Evolutionary conservation across 30 jellyfish, hydroid and myxozoan genomes (phyloP).

Genomic region (Hydractinia symbiolongicarpus): DNA sequence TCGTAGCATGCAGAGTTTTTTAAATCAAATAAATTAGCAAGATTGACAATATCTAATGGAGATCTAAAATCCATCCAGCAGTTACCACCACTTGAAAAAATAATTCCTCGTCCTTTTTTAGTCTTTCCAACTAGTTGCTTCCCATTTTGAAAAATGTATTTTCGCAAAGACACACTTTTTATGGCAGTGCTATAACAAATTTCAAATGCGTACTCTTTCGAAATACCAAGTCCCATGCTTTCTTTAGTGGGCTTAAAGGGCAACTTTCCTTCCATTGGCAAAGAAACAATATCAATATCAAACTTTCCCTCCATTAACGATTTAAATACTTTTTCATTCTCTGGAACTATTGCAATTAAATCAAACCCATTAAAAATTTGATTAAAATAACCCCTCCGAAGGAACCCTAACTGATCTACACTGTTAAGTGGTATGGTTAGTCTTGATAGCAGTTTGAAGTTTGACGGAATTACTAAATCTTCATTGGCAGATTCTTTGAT

Average conservation of each 20-base stretch:
- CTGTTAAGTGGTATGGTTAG: constrained; percentile 15
- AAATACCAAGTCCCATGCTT: constrained; percentile 11
- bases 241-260: not conserved
- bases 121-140: constrained; percentile 15
- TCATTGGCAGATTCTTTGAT: not conserved
- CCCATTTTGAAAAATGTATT: constrained; percentile 16
- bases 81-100: constrained; percentile 26
- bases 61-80: constrained; percentile 29
- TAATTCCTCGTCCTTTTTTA: constrained; percentile 26
- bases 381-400: constrained; percentile 11
- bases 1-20: constrained; percentile 19
- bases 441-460: constrained; percentile 29
- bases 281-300: constrained; percentile 30
- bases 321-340: constrained; percentile 23
- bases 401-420: constrained; percentile 9
- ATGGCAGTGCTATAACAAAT: constrained; percentile 25
- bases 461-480: constrained; percentile 2
- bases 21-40: constrained; percentile 25
- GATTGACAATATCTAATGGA: constrained; percentile 30
- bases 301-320: constrained; percentile 27
- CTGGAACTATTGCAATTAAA: constrained; percentile 19
- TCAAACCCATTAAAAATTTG: constrained; percentile 19
- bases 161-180: constrained; percentile 29
- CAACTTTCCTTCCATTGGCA: constrained; percentile 3
- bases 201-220: constrained; percentile 22